Base-by-base conservation (phyloP, 1,140 invertebrate species). In the Pseudomyrmex flavicornis region DNA sequence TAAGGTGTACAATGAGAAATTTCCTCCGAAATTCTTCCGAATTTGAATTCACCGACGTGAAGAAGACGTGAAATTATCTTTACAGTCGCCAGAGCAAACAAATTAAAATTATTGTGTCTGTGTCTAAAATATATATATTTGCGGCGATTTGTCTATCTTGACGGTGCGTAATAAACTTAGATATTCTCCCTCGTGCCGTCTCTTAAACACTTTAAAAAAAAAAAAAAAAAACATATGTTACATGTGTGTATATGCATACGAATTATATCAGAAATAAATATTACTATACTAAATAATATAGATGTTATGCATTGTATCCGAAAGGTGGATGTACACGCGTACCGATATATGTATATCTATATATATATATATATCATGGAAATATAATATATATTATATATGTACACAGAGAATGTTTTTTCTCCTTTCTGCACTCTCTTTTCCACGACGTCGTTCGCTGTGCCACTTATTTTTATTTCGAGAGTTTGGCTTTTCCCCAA, bases 281-380 rank as follows among this genome's bases (percentile, higher is more conserved):
- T 62, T 87, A 90, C 82, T 35, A 35, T 87, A 90, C 82, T 35
- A 35, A 88, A 85, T 90, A 86, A 89, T 91, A 80, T 91, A 80
- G 61, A 90, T 91, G 89, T 91, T 88, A 90, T 86, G 88, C 83
- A 91, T 91, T 90, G 88, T 92, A 90, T 75, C 74, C 86, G 84
- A 92, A 35, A 87, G 91, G 87, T 92, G 91, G 88, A 92, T 92
- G 90, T 92, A 93, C 82, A 89, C 86, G 89, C 85, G 90, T 92
- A 93, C 84, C 59, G 83, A 91, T 92, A 83, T 80, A 79, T 35
- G 5, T 35, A 35, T 35, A 35, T 35, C 35, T 35, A 35, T 35
- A 5, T 48, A 46, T 50, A 46, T 50, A 70, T 70, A 70, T 70
- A 70, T 86, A 86, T 86, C 68, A 88, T 90, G 88, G 63, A 92